A percentile compares a stretch with the other conserved stretches of the same genome.
Evolutionary conservation across 2,888 invertebrate species (phyloP).

Genomic region (Leptinotarsa haldemani): DNA sequence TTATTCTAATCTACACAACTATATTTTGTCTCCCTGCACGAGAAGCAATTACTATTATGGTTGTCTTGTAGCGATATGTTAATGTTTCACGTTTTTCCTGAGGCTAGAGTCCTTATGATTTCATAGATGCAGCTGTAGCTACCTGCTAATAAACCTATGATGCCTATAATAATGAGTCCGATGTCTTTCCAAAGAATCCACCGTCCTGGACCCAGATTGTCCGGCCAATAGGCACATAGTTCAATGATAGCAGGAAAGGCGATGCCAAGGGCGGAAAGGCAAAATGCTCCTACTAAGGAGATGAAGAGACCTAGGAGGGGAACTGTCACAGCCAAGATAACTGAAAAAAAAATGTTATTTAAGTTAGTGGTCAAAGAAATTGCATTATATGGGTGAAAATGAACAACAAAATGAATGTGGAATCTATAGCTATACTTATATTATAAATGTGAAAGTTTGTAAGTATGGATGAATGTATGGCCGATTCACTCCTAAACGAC

Average conservation of each 20-base stretch:
- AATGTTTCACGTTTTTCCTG: slow-evolving; percentile 43
- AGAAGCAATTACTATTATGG: neutral
- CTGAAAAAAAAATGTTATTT: slow-evolving; percentile 65
- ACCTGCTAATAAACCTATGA: slow-evolving; percentile 70
- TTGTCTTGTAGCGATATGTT: neutral
- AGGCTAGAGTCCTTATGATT: slow-evolving; percentile 61
- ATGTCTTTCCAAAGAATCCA: slow-evolving; percentile 67
- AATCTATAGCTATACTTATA: too few species aligned
- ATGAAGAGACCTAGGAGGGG: slow-evolving; percentile 81
- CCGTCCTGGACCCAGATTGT: slow-evolving; percentile 67
- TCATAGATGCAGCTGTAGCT: slow-evolving; percentile 70
- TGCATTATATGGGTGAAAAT: too few species aligned
- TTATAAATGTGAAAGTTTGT: too few species aligned
- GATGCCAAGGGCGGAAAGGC: slow-evolving; percentile 78
- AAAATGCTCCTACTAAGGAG: slow-evolving; percentile 80
- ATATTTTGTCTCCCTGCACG: slow-evolving; percentile 19
- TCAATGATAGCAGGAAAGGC: slow-evolving; percentile 82
- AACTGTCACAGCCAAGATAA: slow-evolving; percentile 77
- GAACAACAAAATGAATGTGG: too few species aligned
- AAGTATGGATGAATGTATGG: too few species aligned
- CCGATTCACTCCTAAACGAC: too few species aligned
- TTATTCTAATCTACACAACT: slow-evolving; percentile 16
- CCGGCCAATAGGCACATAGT: slow-evolving; percentile 77
- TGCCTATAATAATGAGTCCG: slow-evolving; percentile 66
- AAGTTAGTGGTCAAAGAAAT: neutral